Base-by-base conservation (phyloP, 2,797 vertebrate genomes). In the Cephalopachus bancanus region DNA sequence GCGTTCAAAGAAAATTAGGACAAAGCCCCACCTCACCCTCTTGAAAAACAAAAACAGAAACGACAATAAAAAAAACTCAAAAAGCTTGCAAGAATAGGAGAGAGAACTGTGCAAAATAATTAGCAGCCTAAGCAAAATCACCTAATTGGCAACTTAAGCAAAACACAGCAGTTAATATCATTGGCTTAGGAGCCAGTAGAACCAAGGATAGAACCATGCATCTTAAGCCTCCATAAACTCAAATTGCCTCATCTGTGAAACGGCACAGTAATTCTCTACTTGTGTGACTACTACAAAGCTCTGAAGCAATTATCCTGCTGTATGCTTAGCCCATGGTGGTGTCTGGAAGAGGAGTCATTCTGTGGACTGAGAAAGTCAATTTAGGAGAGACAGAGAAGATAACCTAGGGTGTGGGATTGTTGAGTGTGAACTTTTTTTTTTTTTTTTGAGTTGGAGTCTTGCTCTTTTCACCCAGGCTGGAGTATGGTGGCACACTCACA, bases 161-260 rank as follows among this genome's bases (percentile, higher is more conserved):
- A 37, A 28, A 37, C 14, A 44, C 3, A 6, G 2, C 4, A 19
- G 12, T 60, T 62, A 89, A 44, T 33, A 8, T 2, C 49, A 5
- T 2, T 15, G 22, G 55, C 4, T 59, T 19, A 10, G n/a, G 26
- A 20, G 19, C 16, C 30, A 2, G 57, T 30, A 6, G 17, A 53
- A 37, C 8, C 1, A 9, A n/a, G 5, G 9, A 0, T 7, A 10
- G 24, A 19, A 15, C 14, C 49, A 8, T 4, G 2, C 2, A 0
- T 19, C 15, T n/a, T 14, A 55, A 9, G 37, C 3, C 12, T 37
- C 16, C 24, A 1, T 8, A 1, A 11, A 6, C 51, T 30, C 9
- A 2, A 37, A 14, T 10, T 10, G 30, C 57, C 22, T 60, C 15
- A 3, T 28, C 84, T 20, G 15, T 9, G 69, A 74, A 33, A 10